phyloP scores from a whole-genome alignment of 2,888 invertebrate species.

The Cheilosia scutellata region DNA sequence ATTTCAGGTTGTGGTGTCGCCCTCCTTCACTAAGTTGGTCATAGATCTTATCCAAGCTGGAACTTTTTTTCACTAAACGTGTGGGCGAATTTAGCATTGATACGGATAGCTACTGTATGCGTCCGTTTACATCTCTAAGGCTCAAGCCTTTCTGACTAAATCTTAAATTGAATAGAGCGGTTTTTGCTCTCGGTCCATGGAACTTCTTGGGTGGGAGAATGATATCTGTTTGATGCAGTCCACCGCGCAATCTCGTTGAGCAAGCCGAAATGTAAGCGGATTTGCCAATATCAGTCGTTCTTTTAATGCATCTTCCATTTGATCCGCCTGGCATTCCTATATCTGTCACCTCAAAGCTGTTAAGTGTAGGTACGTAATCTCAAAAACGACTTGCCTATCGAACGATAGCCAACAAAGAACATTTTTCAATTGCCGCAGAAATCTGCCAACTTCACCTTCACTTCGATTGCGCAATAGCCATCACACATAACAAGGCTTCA shows the following conservation, averaged over 20 bases:
- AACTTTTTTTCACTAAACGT: too few relatives aligned
- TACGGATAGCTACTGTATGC: too few relatives aligned
- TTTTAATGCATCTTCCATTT: not conserved
- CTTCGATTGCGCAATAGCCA: constrained; percentile 54
- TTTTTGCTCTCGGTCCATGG: too few relatives aligned
- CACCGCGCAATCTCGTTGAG: not conserved
- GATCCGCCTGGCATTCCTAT: not conserved
- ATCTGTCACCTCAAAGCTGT: constrained; percentile 17
- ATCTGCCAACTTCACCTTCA: constrained; percentile 53
- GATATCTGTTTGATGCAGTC: too few relatives aligned
- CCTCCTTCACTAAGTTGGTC: too few relatives aligned
- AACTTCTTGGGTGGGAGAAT: too few relatives aligned
- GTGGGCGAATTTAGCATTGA: too few relatives aligned
- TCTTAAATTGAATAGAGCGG: too few relatives aligned
- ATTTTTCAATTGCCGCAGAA: constrained; percentile 17
- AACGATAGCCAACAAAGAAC: constrained; percentile 2
- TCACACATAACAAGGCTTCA: constrained; percentile 46
- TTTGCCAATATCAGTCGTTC: not conserved
- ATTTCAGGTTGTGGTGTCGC: too few relatives aligned
- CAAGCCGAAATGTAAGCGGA: not conserved
- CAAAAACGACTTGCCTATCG: constrained; percentile 3
- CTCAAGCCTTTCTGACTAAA: too few relatives aligned
- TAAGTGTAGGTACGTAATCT: constrained; percentile 6
- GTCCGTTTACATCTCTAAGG: too few relatives aligned
- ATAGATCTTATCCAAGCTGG: too few relatives aligned